Percentiles rank a stretch among this genome's conserved stretches.
Evolutionary conservation across 2,888 invertebrate species (phyloP).

Genomic region (Xylota segnis): DNA sequence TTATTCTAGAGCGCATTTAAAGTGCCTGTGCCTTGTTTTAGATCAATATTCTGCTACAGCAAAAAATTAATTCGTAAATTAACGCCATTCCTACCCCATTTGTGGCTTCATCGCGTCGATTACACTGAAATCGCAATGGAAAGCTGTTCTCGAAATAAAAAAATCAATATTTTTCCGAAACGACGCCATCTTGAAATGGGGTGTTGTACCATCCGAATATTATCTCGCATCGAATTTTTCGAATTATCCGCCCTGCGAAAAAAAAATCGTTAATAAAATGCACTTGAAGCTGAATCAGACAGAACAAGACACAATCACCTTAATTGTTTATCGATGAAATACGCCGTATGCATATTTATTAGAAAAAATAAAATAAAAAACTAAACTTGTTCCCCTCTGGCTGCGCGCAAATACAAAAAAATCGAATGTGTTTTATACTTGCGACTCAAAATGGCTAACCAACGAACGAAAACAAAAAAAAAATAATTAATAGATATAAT

Average conservation of each 20-base stretch:
- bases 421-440: slow-evolving; percentile 30
- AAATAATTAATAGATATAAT: slow-evolving; percentile 35
- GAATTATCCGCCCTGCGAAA: slow-evolving; percentile 62
- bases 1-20: slow-evolving; percentile 72
- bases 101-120: slow-evolving; percentile 76
- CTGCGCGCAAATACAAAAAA: slow-evolving; percentile 57
- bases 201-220: slow-evolving; percentile 69
- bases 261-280: slow-evolving; percentile 15
- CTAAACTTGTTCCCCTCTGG: slow-evolving; percentile 53
- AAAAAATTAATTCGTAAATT: slow-evolving; percentile 54
- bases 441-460: slow-evolving; percentile 52
- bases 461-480: slow-evolving; percentile 9
- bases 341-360: slow-evolving; percentile 66
- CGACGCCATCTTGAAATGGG: slow-evolving; percentile 76
- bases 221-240: slow-evolving; percentile 63
- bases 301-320: slow-evolving; percentile 77
- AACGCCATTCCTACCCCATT: slow-evolving; percentile 53
- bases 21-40: slow-evolving; percentile 77
- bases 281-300: slow-evolving; percentile 69
- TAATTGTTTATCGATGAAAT: slow-evolving; percentile 67
- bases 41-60: slow-evolving; percentile 71
- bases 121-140: slow-evolving; percentile 76
- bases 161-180: slow-evolving; percentile 51
- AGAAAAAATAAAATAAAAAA: slow-evolving; percentile 14
- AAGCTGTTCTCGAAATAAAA: slow-evolving; percentile 65